These are phyloP conservation scores for Mercenaria mercenaria DNA, from an alignment of 1,140 invertebrate species.

Conservation along the genomic window DNA sequence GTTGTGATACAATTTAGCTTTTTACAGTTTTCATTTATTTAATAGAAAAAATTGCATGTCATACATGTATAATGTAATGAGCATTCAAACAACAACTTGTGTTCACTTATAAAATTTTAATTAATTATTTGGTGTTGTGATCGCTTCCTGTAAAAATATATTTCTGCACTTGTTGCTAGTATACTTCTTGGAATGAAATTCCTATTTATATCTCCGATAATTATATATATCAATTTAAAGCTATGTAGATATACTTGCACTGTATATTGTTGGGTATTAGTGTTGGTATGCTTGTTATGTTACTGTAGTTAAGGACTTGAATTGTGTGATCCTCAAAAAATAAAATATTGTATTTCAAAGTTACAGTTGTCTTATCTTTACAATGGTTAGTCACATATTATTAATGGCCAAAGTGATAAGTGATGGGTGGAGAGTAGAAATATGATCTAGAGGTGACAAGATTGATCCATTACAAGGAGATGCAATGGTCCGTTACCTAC, in stretches of 20 bases:
- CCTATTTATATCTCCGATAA: background rate
- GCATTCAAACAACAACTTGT: too few species aligned
- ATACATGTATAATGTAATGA: too few species aligned
- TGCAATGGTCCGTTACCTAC: too few species aligned
- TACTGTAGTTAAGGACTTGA: background rate
- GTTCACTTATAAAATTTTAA: too few species aligned
- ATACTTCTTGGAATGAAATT: conserved; percentile 10
- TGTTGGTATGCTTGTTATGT: conserved; percentile 7
- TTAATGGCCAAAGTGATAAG: too few species aligned
- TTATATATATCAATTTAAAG: background rate
- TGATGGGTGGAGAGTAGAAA: too few species aligned
- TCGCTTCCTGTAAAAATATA: background rate
- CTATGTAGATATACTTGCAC: background rate
- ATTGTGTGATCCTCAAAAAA: background rate
- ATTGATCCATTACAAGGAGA: too few species aligned
- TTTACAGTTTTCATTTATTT: too few species aligned
- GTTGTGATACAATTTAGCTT: too few species aligned
- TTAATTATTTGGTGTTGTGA: background rate
- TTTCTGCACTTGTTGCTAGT: background rate
- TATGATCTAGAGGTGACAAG: too few species aligned
- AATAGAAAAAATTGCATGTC: too few species aligned
- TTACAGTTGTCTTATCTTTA: background rate
- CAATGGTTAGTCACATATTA: too few species aligned
- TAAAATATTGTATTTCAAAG: conserved; percentile 6
- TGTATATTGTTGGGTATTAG: background rate